Percentiles rank a stretch among this genome's conserved stretches.
These are phyloP conservation scores for Megaceryle maxima DNA, from an alignment of 2,113 vertebrate genomes.

Conservation along the genomic window DNA sequence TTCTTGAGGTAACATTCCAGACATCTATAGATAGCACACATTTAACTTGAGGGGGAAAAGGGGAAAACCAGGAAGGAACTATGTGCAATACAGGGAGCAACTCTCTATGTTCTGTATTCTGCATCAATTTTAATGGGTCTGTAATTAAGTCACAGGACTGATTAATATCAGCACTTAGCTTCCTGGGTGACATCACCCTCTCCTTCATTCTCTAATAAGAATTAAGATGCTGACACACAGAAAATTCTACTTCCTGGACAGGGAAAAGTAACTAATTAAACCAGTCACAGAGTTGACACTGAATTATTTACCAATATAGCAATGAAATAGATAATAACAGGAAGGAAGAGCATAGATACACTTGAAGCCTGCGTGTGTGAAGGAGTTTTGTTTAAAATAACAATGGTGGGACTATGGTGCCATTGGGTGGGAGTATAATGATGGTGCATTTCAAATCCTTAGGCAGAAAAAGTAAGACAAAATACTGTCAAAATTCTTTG, in stretches of 20 bases:
- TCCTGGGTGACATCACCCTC: background rate
- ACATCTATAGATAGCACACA: background rate
- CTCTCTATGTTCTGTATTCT: background rate
- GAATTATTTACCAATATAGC: background rate
- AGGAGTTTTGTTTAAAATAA: background rate
- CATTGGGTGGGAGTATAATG: background rate
- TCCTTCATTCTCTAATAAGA: background rate
- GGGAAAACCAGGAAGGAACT: constrained; percentile 5
- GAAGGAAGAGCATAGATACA: background rate
- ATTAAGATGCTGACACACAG: background rate
- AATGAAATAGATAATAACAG: background rate
- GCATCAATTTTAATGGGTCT: constrained; percentile 33
- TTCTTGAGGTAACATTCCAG: background rate
- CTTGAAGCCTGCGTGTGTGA: background rate
- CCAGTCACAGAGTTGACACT: background rate
- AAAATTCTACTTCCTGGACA: background rate
- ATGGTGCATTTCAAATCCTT: background rate
- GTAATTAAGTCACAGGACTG: constrained; percentile 21
- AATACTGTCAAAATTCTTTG: background rate
- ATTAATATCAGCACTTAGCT: constrained; percentile 27
- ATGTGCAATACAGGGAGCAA: background rate
- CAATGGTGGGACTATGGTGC: background rate
- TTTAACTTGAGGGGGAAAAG: background rate
- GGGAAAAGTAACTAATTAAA: constrained; percentile 14
- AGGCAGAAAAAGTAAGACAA: background rate